A percentile compares a stretch with the other conserved stretches of the same genome.
Conservation (phyloP, 35 echinoderm and acorn worm genomes). For the Acanthaster planci region DNA sequence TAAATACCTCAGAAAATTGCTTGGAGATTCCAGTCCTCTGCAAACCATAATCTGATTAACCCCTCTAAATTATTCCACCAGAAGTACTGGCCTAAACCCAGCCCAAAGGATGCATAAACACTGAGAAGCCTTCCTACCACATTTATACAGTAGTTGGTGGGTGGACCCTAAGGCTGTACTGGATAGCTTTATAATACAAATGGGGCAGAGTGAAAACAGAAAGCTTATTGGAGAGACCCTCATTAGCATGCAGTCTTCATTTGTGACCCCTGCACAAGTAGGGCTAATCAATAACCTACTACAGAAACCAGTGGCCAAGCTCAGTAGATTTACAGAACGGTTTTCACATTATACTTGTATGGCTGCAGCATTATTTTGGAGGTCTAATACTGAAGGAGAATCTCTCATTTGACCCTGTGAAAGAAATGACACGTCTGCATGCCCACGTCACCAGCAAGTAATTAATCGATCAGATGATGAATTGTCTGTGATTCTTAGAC, state of each 20-base stretch:
- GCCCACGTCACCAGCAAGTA: neutral
- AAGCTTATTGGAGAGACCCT: conserved; percentile 11
- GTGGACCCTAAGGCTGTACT: too few relatives aligned
- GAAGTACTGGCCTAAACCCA: neutral
- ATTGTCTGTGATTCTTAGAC: neutral
- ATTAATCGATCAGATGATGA: neutral
- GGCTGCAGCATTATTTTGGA: neutral
- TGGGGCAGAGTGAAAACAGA: neutral
- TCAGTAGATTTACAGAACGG: neutral
- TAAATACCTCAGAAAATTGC: too few relatives aligned
- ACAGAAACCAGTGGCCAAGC: neutral
- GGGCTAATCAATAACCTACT: neutral
- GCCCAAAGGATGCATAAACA: neutral
- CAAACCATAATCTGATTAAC: neutral
- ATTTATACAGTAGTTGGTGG: too few relatives aligned
- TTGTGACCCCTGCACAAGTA: neutral
- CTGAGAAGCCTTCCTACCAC: too few relatives aligned
- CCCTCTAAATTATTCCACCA: conserved; percentile 1
- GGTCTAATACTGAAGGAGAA: neutral
- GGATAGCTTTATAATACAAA: neutral
- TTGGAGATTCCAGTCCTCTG: too few relatives aligned
- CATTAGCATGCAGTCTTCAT: neutral
- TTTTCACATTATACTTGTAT: neutral
- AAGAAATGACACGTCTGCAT: neutral
- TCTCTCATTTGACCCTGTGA: neutral